Conservation (phyloP, 2,113 vertebrate genomes). For the Acanthochromis polyacanthus region DNA sequence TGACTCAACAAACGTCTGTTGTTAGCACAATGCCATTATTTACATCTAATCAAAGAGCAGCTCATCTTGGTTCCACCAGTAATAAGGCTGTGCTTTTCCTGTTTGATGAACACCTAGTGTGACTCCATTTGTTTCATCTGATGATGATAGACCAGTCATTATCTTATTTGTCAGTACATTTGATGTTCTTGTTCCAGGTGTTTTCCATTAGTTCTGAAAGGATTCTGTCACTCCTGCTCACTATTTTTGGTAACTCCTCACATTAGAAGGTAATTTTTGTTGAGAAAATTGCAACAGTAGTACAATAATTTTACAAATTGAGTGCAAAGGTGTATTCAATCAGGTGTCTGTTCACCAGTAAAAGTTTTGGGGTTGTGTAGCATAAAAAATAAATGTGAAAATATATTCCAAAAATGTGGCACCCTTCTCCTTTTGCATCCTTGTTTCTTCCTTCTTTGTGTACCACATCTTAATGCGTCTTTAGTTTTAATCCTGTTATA, state of each 20-base stretch:
- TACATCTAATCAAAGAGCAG: slow-evolving; percentile 8
- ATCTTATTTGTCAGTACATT: slow-evolving; percentile 13
- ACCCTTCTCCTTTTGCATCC: background rate
- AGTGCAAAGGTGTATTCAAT: too few species aligned
- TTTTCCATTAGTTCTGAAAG: background rate
- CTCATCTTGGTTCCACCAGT: background rate
- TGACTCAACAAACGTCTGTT: slow-evolving; percentile 22
- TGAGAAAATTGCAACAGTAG: background rate
- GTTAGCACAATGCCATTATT: background rate
- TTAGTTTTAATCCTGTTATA: background rate
- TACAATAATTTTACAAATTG: background rate
- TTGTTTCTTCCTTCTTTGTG: slow-evolving; percentile 11
- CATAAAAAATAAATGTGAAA: background rate
- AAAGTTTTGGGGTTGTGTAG: too few species aligned
- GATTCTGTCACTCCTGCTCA: background rate
- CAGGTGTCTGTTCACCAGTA: too few species aligned
- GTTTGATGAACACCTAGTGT: slow-evolving; percentile 12
- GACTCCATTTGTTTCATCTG: slow-evolving; percentile 8
- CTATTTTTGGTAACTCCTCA: background rate
- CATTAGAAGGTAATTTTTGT: background rate
- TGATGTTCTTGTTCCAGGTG: accelerated
- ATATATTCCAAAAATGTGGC: background rate
- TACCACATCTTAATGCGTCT: background rate
- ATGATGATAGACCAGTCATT: background rate
- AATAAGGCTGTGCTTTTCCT: background rate